These are phyloP conservation scores for Streptopelia turtur DNA, from an alignment of 2,797 vertebrate species.

Conservation along the genomic window DNA sequence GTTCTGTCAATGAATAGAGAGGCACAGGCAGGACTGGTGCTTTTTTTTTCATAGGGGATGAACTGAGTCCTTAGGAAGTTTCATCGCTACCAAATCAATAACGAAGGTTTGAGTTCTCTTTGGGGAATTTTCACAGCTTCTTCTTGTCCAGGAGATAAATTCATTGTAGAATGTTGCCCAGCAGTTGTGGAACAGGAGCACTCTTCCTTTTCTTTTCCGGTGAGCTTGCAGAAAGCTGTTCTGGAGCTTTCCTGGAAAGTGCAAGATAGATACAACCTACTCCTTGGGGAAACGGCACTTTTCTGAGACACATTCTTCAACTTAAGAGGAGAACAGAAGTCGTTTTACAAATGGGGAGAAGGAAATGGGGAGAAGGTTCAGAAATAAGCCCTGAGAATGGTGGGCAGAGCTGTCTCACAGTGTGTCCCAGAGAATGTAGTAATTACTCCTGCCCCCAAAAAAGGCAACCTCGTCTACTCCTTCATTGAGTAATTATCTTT, in stretches of 20 bases:
- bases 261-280: background rate
- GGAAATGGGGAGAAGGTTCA: background rate
- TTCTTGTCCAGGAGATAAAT: conserved; percentile 58
- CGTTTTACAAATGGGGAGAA: background rate
- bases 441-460: background rate
- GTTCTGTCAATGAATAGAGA: conserved; percentile 62
- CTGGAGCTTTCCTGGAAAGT: background rate
- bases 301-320: background rate
- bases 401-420: background rate
- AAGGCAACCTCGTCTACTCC: background rate
- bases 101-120: conserved; percentile 52
- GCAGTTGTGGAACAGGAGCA: background rate
- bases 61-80: conserved; percentile 61
- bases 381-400: background rate
- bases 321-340: background rate
- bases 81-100: conserved; percentile 61
- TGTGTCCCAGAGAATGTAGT: background rate
- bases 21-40: background rate
- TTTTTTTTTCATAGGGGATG: conserved; percentile 36
- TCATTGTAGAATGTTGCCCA: conserved; percentile 29
- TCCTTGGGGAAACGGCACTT: conserved; percentile 20
- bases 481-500: background rate
- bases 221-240: background rate
- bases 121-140: conserved; percentile 48
- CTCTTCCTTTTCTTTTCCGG: conserved; percentile 2